Evolutionary conservation across 1,140 invertebrate genomes (phyloP).

Genomic region (Tetragnatha versicolor): DNA sequence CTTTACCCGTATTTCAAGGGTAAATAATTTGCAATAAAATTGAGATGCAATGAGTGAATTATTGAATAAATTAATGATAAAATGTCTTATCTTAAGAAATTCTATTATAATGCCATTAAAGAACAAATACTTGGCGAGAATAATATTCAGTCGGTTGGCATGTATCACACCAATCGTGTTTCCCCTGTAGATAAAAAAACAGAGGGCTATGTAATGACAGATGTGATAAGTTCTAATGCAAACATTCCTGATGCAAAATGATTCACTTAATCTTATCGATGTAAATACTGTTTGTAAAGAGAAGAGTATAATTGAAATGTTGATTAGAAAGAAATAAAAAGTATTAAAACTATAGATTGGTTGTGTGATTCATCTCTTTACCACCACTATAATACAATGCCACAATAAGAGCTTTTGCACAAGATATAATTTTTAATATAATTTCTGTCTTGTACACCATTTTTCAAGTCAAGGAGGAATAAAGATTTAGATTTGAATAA

Average conservation of each 20-base stretch:
- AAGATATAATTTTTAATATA: not conserved
- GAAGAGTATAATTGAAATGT: slow-evolving; percentile 50
- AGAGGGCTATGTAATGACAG: not conserved
- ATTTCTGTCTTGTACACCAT: not conserved
- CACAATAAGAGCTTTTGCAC: not conserved
- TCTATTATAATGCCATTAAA: no score
- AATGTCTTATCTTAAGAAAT: no score
- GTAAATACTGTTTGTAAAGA: slow-evolving; percentile 54
- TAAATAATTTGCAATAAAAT: no score
- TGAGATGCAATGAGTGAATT: no score
- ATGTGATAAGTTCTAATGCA: slow-evolving; percentile 51
- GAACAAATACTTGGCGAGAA: no score
- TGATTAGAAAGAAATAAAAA: slow-evolving; percentile 51
- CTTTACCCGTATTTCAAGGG: no score
- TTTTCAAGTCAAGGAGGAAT: not conserved
- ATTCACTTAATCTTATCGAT: slow-evolving; percentile 48
- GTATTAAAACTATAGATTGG: slow-evolving; percentile 38
- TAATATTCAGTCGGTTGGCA: not conserved
- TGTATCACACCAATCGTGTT: slow-evolving; percentile 1
- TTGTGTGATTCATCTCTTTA: not conserved
- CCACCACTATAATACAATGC: not conserved
- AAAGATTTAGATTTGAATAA: no score
- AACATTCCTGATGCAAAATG: slow-evolving; percentile 52
- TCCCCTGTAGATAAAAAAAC: slow-evolving; percentile 32
- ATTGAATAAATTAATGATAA: no score